A percentile compares a stretch with the other conserved stretches of the same genome.
phyloP scores from a whole-genome alignment of 2,113 vertebrate genomes.

The Boulengeromyrus knoepffleri region DNA sequence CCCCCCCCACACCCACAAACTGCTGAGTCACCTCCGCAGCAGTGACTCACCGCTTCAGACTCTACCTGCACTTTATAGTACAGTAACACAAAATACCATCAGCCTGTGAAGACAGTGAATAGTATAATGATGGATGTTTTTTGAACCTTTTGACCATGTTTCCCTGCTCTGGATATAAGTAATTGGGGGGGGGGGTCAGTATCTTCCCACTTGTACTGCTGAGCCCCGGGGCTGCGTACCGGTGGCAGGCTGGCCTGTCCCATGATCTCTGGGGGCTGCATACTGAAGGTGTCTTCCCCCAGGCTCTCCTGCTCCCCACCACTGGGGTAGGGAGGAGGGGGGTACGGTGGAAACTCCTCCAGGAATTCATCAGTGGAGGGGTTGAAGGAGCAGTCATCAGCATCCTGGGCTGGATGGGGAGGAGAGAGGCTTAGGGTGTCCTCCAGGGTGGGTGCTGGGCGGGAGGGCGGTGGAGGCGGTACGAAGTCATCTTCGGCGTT shows the following conservation, averaged over 20 bases:
- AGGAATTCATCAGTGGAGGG: conserved; percentile 69
- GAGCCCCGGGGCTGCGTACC: conserved; percentile 56
- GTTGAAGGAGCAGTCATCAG: conserved; percentile 44
- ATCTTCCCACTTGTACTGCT: neutral
- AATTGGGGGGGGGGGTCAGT: neutral
- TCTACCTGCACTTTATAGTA: neutral
- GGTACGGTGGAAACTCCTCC: conserved; percentile 93
- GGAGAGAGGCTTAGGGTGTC: conserved; percentile 40
- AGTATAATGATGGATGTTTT: neutral
- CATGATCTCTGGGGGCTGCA: conserved; percentile 88
- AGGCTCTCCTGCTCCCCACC: conserved; percentile 76
- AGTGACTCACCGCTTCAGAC: neutral
- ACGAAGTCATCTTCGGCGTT: conserved; percentile 38
- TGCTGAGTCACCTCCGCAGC: neutral
- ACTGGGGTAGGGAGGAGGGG: conserved; percentile 88
- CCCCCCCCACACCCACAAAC: neutral
- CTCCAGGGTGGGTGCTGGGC: conserved; percentile 62
- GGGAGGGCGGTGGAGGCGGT: conserved; percentile 50
- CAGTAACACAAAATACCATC: neutral
- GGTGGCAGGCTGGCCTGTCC: conserved; percentile 86
- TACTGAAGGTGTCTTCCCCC: conserved; percentile 73
- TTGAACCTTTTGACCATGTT: neutral
- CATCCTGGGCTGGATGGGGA: conserved; percentile 28
- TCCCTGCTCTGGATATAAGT: conserved; percentile 17
- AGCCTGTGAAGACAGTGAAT: neutral